phyloP scores from a whole-genome alignment of 1,140 invertebrate species.

The Arion vulgaris region DNA sequence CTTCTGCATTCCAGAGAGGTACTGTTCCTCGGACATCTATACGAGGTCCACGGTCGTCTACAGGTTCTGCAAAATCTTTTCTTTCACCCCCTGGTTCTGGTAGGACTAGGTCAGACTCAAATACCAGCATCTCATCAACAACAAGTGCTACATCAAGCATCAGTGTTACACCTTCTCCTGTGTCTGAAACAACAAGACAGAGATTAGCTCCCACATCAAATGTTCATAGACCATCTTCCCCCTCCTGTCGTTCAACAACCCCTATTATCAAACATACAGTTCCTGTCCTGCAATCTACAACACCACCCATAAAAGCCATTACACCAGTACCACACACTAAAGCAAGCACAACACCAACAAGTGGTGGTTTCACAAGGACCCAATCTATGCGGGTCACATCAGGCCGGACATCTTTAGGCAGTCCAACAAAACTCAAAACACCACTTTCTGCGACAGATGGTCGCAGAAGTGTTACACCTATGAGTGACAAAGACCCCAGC shows the following conservation, averaged over 20 bases:
- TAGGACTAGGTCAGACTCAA: slow-evolving; percentile 43
- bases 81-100: slow-evolving; percentile 25
- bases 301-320: slow-evolving; percentile 22
- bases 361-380: slow-evolving; percentile 51
- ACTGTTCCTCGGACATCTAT: slow-evolving; percentile 36
- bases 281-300: background rate
- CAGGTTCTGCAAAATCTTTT: slow-evolving; percentile 12
- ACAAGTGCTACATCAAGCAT: slow-evolving; percentile 52
- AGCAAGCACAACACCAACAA: background rate
- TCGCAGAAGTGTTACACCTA: slow-evolving; percentile 15
- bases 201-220: slow-evolving; percentile 32
- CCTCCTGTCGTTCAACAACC: background rate
- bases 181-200: background rate
- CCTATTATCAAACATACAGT: background rate
- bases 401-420: slow-evolving; percentile 15
- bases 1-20: slow-evolving; percentile 41
- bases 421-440: background rate
- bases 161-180: slow-evolving; percentile 26
- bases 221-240: background rate
- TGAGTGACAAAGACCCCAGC: slow-evolving; percentile 17
- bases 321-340: slow-evolving; percentile 22
- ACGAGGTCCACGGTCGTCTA: slow-evolving; percentile 36
- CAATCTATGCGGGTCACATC: slow-evolving; percentile 62
- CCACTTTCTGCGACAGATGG: background rate
- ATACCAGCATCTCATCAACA: slow-evolving; percentile 42